Percentiles rank a stretch among this genome's conserved stretches.
phyloP scores from a whole-genome alignment of 2,113 vertebrate genomes.

The Hypanus sabinus region DNA sequence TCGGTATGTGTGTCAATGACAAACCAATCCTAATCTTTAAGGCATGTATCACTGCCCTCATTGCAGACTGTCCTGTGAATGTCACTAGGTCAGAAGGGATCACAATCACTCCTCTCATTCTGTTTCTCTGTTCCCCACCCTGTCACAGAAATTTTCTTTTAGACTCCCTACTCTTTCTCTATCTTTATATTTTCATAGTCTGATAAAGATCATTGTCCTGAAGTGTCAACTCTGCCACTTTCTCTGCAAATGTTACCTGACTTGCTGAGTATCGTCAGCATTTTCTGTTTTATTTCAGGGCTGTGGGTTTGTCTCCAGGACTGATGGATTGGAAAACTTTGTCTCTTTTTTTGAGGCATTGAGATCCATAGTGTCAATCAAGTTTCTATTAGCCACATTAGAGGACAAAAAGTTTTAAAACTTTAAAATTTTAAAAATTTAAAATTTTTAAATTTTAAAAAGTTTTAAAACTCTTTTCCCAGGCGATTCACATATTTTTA shows the following conservation, averaged over 20 bases:
- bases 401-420: background rate
- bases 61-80: background rate
- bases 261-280: too few species aligned
- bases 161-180: too few species aligned
- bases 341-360: background rate
- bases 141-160: too few species aligned
- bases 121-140: too few species aligned
- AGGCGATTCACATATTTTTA: background rate
- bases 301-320: background rate
- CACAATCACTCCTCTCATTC: too few species aligned
- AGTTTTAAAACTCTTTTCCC: background rate
- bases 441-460: too few species aligned
- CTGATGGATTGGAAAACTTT: background rate
- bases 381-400: background rate
- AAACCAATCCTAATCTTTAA: background rate
- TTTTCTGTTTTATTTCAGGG: background rate
- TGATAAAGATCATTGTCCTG: too few species aligned
- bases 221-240: too few species aligned
- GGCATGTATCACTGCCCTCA: background rate
- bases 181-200: too few species aligned
- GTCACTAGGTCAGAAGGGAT: background rate
- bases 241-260: too few species aligned
- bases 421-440: too few species aligned
- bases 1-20: too few species aligned
- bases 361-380: background rate